Conservation (phyloP, 2,888 invertebrate species). For the Heteromurus nitidus region DNA sequence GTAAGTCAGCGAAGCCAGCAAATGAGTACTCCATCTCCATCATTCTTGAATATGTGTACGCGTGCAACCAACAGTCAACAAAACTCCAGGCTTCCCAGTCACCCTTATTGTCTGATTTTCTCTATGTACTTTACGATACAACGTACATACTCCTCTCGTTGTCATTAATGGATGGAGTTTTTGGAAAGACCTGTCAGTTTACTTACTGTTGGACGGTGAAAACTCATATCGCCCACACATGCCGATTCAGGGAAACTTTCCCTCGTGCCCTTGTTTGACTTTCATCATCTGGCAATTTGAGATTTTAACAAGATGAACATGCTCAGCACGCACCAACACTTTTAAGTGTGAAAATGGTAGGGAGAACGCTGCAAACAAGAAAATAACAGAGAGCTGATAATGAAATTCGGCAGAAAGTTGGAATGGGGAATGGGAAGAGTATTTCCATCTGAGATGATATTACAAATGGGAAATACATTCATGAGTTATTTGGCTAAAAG, state of each 20-base stretch:
- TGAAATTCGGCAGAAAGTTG: conserved; percentile 21
- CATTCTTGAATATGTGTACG: background rate
- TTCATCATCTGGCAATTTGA: conserved; percentile 5
- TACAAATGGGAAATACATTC: background rate
- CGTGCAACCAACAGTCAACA: background rate
- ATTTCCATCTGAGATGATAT: background rate
- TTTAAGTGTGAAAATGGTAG: background rate
- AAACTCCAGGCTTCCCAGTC: background rate
- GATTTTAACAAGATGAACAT: conserved; percentile 8
- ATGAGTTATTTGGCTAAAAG: conserved; percentile 17
- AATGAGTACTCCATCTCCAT: background rate
- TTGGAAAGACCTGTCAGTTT: conserved; percentile 4
- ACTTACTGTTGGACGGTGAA: background rate
- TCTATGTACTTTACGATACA: background rate
- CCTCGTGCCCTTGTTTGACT: background rate
- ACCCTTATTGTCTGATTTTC: background rate
- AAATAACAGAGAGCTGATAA: conserved; percentile 4
- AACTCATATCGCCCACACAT: background rate
- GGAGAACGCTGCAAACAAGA: background rate
- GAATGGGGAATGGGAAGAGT: background rate
- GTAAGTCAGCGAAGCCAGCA: too few relatives aligned
- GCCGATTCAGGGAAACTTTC: too few relatives aligned
- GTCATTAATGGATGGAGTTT: conserved; percentile 33
- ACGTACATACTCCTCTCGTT: too few relatives aligned
- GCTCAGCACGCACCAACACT: background rate